These are phyloP conservation scores for Kryptopterus vitreolus DNA, from an alignment of 2,797 vertebrate genomes.

Conservation along the genomic window DNA sequence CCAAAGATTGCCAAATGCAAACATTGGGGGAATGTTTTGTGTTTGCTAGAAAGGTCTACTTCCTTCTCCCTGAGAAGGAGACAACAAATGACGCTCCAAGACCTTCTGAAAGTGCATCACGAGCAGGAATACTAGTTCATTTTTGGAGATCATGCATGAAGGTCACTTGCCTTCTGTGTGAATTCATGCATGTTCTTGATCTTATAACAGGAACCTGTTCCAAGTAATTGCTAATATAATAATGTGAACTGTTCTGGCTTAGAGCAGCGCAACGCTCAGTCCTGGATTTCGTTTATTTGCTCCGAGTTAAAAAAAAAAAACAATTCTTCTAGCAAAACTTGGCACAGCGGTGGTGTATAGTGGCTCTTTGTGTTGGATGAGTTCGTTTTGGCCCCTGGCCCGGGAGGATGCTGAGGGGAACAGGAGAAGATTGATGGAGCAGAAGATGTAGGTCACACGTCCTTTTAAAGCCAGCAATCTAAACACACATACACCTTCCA, in stretches of 20 bases:
- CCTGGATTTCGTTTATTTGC: background rate
- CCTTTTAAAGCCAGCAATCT: conserved; percentile 23
- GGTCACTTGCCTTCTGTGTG: background rate
- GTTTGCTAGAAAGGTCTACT: background rate
- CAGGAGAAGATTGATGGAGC: conserved; percentile 68
- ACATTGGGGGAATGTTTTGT: background rate
- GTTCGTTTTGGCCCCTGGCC: conserved; percentile 45
- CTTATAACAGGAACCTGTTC: background rate
- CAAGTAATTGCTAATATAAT: background rate
- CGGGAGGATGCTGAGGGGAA: conserved; percentile 43
- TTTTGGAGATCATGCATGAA: background rate
- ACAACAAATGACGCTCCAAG: background rate
- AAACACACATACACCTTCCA: conserved; percentile 47
- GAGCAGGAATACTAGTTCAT: background rate
- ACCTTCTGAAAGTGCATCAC: background rate
- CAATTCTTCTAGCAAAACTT: conserved; percentile 33
- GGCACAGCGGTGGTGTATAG: conserved; percentile 26
- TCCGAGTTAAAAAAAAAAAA: conserved; percentile 2
- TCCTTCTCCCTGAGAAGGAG: background rate
- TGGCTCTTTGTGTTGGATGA: conserved; percentile 44
- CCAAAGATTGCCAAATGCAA: background rate
- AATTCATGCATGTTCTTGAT: background rate
- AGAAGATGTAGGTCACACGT: conserved; percentile 63
- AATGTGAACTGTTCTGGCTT: background rate
- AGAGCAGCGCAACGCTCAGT: conserved; percentile 8